Evolutionary conservation across 2,113 vertebrate species (phyloP), one percentile per base, ranked within the genome.

Genomic region (Varanus salvator): DNA sequence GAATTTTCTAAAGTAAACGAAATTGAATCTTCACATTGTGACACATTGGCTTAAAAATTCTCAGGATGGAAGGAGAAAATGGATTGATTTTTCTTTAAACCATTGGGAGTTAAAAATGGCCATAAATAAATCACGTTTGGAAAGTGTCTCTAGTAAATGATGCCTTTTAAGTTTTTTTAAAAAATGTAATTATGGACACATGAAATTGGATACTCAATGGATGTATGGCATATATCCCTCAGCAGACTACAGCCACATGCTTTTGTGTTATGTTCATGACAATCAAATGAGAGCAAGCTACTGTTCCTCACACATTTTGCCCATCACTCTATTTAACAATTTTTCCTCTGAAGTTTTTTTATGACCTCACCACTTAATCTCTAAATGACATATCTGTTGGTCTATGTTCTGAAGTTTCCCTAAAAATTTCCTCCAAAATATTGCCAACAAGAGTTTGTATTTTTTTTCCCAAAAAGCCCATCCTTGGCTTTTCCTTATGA

Each of bases 361-460:
- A 89, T 89, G 88, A 84, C 29, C 38, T 84, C 81, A 84, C 17
- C 21, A 50, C 69, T 83, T 89, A 84, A 66, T 52, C 71, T 76
- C 38, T 31, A 89, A 76, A 72, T 89, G 88, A 89, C 80, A 89
- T 68, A 29, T 83, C 72, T 76, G 34, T 60, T 76, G 52, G 72
- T 86, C 72, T 60, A 76, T 76, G 52, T 11, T 86, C 69, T 74
- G 25, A 60, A 86, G n/a, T 60, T 57, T 78, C 34, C 52, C 87
- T 84, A 89, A 83, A 76, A 17, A 66, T 89, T 89, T 89, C 87
- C 87, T 89, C 69, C 84, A 89, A 83, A 84, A 84, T 44, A 84
- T 76, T 83, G 87, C 87, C 87, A 89, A 76, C 19, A 27, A 84
- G 38, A 84, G 57, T 76, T 66, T 57, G 64, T 27, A 75, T 76